A percentile compares a stretch with the other conserved stretches of the same genome.
phyloP scores from a whole-genome alignment of 2,113 vertebrate species.

The Gobiocypris rarus region DNA sequence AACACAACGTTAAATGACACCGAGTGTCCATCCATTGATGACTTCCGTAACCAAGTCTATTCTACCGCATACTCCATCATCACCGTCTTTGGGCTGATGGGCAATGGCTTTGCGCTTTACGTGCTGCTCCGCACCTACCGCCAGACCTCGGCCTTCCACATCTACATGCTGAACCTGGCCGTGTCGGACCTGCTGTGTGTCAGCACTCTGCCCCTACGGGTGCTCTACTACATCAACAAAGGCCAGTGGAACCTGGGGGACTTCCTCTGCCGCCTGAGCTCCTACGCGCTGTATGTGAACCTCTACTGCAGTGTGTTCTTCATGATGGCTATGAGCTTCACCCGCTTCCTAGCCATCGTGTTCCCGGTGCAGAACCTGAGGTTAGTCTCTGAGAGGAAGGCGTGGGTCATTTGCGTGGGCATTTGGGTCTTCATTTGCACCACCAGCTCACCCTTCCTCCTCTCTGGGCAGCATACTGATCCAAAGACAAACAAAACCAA shows the following conservation, averaged over 20 bases:
- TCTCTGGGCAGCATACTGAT: constrained; percentile 68
- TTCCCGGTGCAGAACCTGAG: constrained; percentile 87
- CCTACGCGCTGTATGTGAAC: constrained; percentile 91
- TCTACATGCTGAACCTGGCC: constrained; percentile 94
- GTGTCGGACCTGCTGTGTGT: constrained; percentile 90
- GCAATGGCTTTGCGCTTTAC: constrained; percentile 86
- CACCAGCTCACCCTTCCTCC: constrained; percentile 84
- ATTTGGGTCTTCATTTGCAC: constrained; percentile 91
- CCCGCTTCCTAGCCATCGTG: constrained; percentile 93
- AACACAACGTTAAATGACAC: not conserved
- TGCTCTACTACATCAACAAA: constrained; percentile 87
- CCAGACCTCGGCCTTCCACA: constrained; percentile 85
- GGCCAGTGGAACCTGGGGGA: constrained; percentile 88
- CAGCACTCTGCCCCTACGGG: constrained; percentile 87
- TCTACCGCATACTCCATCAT: constrained; percentile 89
- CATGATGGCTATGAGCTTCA: constrained; percentile 95
- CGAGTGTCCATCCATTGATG: constrained; percentile 79
- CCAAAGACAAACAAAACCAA: constrained; percentile 81
- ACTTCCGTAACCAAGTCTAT: constrained; percentile 92
- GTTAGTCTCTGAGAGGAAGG: constrained; percentile 80
- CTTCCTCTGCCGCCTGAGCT: constrained; percentile 87
- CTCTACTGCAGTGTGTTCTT: constrained; percentile 97
- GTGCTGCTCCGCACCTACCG: constrained; percentile 82
- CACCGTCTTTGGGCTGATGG: constrained; percentile 84
- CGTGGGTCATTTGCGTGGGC: constrained; percentile 74